phyloP scores from a whole-genome alignment of 1,140 invertebrate species.

The Streblospio benedicti region DNA sequence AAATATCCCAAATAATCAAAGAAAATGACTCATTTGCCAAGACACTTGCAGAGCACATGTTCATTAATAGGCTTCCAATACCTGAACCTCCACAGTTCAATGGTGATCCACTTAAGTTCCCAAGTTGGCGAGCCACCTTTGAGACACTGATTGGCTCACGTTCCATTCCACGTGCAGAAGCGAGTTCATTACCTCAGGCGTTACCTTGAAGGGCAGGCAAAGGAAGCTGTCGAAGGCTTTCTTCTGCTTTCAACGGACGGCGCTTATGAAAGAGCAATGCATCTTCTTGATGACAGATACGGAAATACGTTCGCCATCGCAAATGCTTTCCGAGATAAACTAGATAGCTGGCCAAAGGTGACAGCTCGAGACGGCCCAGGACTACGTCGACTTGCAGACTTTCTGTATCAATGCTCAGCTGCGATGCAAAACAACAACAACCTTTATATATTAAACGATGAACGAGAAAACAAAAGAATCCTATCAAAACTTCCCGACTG shows the following conservation, averaged over 20 bases:
- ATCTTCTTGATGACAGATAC: background rate
- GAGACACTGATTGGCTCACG: background rate
- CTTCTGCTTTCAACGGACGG: too few species aligned
- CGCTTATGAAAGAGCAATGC: background rate
- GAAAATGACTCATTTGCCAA: conserved; percentile 6
- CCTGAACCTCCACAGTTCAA: conserved; percentile 21
- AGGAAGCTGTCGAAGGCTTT: conserved; percentile 2
- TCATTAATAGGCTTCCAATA: conserved; percentile 14
- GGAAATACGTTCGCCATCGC: background rate
- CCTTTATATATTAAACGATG: conserved; percentile 20
- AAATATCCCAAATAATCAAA: too few species aligned
- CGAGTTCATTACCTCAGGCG: conserved; percentile 5
- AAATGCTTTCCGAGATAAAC: conserved; percentile 8
- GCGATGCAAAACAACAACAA: conserved; percentile 14
- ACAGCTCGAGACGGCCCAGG: conserved; percentile 3
- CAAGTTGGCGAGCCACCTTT: conserved; percentile 6
- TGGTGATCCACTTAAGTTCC: conserved; percentile 20
- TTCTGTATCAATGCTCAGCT: conserved; percentile 19
- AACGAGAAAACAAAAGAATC: conserved; percentile 22
- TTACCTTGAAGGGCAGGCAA: conserved; percentile 7
- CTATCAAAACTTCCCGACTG: conserved; percentile 23
- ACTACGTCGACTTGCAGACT: conserved; percentile 19
- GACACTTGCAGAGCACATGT: too few species aligned
- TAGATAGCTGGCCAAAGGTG: conserved; percentile 12
- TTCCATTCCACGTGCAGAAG: background rate